Base-by-base conservation (phyloP, 2,888 invertebrate species). In the Abrostola triplasia region DNA sequence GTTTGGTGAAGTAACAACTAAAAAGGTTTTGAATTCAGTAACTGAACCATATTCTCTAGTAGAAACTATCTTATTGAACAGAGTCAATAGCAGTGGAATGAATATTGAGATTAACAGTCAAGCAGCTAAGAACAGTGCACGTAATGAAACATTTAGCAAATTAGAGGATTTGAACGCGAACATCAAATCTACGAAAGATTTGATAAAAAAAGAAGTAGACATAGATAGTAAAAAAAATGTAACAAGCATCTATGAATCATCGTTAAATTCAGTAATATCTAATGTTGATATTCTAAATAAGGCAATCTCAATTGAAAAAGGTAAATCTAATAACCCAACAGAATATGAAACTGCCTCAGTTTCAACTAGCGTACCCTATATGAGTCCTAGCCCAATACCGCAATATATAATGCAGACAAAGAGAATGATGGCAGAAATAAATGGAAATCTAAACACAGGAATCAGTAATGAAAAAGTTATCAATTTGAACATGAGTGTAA, bases 11-110 rank as follows among this genome's bases (percentile, higher is more conserved):
- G 13, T 36, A 44, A 60, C 54, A 36, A 55, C 52, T 13, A 52
- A 72, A 64, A 41, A n/a, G 5, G 11, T 49, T 35, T 47, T 11
- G 24, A 64, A 58, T 49, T 55, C 54, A 49, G 48, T 40, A 4
- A 50, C 51, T 42, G 13, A 35, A 42, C 47, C 50, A 37, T 58
- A 61, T 59, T 62, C 55, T 10, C 56, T 72, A 58, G 55, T 61
- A 40, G 65, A 73, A 65, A 62, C 50, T 51, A 65, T 69, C 9
- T 47, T 49, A 36, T 5, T 50, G 36, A 44, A 52, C 47, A 36
- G n/a, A 35, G 49, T 51, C 38, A 44, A 56, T 51, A 41, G 36
- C 24, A 68, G n/a, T 49, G 53, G n/a, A 36, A 44, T 12, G 13
- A 40, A 42, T 11, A 40, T 13, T 24, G 47, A 10, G 7, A 24